A percentile compares a stretch with the other conserved stretches of the same genome.
Conservation (phyloP, 30 jellyfish, hydroid and myxozoan genomes). For the Aurelia sp. region DNA sequence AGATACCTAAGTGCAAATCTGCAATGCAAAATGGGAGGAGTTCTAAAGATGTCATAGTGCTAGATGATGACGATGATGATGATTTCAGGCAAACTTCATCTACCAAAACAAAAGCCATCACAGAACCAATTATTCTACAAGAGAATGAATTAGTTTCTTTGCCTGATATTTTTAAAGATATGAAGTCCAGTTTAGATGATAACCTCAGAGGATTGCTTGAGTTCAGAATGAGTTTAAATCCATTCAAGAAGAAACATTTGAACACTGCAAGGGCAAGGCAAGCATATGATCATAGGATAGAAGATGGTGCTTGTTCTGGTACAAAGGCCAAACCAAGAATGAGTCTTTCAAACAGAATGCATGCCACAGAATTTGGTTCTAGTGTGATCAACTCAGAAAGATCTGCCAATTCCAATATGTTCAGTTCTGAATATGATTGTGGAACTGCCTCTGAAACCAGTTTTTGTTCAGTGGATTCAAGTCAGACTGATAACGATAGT, state of each 20-base stretch:
- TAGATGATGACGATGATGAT: constrained; percentile 18
- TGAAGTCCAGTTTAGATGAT: not conserved
- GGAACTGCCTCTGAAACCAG: not conserved
- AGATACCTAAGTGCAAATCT: not conserved
- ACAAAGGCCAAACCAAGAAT: too few species aligned
- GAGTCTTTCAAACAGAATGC: too few species aligned
- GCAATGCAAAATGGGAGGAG: not conserved
- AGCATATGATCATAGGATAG: too few species aligned
- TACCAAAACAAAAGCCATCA: too few species aligned
- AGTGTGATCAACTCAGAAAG: not conserved
- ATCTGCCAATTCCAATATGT: not conserved
- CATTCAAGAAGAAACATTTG: not conserved
- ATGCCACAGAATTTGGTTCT: not conserved
- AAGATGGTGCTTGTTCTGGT: too few species aligned
- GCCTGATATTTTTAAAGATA: too few species aligned
- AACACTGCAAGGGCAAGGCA: too few species aligned
- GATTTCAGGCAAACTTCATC: not conserved
- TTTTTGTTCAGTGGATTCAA: constrained; percentile 2
- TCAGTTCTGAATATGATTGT: too few species aligned
- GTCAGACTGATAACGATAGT: not conserved
- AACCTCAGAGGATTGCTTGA: not conserved
- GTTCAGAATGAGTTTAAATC: constrained; percentile 27
- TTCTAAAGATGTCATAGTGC: not conserved
- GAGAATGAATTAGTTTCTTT: too few species aligned
- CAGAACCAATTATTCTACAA: too few species aligned